Evolutionary conservation across 2,888 invertebrate species (phyloP).

Genomic region (Lysandra bellargus): DNA sequence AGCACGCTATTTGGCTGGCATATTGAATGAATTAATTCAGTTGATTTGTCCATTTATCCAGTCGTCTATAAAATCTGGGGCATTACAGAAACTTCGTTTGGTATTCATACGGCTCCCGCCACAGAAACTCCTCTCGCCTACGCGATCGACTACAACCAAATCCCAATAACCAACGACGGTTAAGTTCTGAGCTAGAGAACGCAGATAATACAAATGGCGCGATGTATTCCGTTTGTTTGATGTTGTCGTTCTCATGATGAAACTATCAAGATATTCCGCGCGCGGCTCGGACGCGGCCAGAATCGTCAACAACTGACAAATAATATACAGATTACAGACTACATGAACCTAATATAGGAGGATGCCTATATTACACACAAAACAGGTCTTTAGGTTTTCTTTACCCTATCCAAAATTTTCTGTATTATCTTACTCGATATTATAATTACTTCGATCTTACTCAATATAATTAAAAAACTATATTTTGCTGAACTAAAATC

Average conservation of each 20-base stretch:
- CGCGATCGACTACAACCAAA: neutral
- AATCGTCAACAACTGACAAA: neutral
- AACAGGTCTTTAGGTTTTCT: too few species aligned
- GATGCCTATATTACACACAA: too few species aligned
- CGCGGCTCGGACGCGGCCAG: neutral
- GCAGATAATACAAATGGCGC: neutral
- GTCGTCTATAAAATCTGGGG: constrained; percentile 17
- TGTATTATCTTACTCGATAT: too few species aligned
- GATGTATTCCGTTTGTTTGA: neutral
- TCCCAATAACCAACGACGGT: neutral
- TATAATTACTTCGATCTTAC: too few species aligned
- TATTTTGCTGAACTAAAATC: too few species aligned
- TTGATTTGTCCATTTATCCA: constrained; percentile 19
- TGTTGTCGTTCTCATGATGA: neutral
- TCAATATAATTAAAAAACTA: too few species aligned
- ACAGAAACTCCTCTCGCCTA: neutral
- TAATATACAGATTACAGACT: neutral
- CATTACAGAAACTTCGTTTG: constrained; percentile 24
- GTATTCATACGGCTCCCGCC: constrained; percentile 17
- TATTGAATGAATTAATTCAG: constrained; percentile 8
- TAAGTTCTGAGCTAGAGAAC: neutral
- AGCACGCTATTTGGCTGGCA: neutral
- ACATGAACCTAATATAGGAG: neutral
- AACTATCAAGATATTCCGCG: neutral
- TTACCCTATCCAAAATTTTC: too few species aligned